Base-by-base conservation (phyloP, 1,140 invertebrate genomes). In the Hydropsyche tenuis region DNA sequence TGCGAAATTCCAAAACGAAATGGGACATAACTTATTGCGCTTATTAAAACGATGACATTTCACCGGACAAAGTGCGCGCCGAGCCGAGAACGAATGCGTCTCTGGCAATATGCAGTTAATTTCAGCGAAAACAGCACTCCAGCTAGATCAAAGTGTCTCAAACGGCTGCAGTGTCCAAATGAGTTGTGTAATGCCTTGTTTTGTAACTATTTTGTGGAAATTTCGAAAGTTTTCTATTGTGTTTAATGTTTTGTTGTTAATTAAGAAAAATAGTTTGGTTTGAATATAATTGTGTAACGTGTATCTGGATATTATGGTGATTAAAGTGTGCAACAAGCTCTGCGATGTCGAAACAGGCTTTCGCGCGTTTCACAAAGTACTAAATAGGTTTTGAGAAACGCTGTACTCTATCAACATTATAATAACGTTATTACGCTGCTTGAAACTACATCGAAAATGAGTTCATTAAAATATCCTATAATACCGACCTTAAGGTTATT, bases 21-120 rank as follows among this genome's bases (percentile, higher is more conserved):
- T 9, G 9, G 30, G 30, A 37, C 30, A 37, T 37, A 37, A 37
- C 30, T 37, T 37, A 37, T 37, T 37, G 53, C 18, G 4, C 30
- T 43, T 65, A 65, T 65, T 65, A 65, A 65, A 65, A 65, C 30
- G 4, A 22, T 63, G 12, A 18, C 63, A 65, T 43, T 43, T 65
- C 16, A 42, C 30, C 63, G 20, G 4, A 14, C 16, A 65, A 65
- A 65, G 63, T 23, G 63, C 63, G 30, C 63, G 63, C 27, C 18
- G 30, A 45, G n/a, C 42, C 3, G 30, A 37, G 30, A 37, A 37
- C 30, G 30, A 37, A 37, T 37, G 30, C 30, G 9, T 37, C 30
- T 65, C 42, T 16, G 5, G 63, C 63, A 65, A 65, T 65, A 65
- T 65, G 63, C 63, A 65, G 63, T 65, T 65, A 65, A 65, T 65